Evolutionary conservation across 2,113 vertebrate genomes (phyloP).

Genomic region (Anser cygnoides): DNA sequence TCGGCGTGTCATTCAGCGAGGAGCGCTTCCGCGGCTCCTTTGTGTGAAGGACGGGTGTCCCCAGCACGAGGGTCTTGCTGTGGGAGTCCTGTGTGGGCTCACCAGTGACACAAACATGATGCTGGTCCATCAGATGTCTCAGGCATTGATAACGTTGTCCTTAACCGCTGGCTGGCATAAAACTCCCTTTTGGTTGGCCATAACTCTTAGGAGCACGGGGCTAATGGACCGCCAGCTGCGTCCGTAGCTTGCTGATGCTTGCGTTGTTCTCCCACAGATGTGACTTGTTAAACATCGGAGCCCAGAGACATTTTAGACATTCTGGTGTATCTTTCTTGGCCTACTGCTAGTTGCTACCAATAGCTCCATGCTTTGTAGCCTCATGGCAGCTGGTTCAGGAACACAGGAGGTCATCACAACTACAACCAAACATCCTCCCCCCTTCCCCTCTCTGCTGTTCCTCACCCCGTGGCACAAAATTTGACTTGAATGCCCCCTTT

Average conservation of each 20-base stretch:
- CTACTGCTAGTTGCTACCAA: background rate
- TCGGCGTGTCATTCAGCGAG: background rate
- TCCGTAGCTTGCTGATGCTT: background rate
- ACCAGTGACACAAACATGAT: background rate
- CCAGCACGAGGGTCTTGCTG: background rate
- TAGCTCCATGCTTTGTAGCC: background rate
- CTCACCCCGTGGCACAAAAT: background rate
- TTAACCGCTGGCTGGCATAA: background rate
- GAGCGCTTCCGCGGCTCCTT: background rate
- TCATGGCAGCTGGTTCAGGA: background rate
- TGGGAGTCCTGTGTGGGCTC: background rate
- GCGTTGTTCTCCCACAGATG: background rate
- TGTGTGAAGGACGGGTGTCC: fast-evolving
- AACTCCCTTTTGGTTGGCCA: fast-evolving
- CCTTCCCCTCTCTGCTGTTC: background rate
- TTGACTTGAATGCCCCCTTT: background rate
- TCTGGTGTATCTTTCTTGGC: background rate
- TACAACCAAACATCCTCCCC: background rate
- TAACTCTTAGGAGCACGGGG: background rate
- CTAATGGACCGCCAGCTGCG: background rate
- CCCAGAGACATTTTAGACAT: background rate
- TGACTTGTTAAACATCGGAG: background rate
- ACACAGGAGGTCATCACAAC: too few relatives aligned
- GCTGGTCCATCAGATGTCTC: background rate
- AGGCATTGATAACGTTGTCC: background rate